Evolutionary conservation across 2,888 invertebrate species (phyloP).

Genomic region (Tiliacea aurago): DNA sequence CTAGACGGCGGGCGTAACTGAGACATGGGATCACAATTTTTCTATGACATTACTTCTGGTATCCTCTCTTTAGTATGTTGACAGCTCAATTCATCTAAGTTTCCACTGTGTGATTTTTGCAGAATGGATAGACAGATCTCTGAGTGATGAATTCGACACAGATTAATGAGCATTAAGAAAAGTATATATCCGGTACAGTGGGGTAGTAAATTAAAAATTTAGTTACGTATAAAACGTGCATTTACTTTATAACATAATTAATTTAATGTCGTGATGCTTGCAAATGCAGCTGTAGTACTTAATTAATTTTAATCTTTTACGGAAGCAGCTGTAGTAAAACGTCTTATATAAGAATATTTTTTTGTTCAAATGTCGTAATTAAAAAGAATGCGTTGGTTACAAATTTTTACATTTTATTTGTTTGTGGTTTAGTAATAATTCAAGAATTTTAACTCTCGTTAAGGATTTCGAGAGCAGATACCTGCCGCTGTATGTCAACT

Average conservation of each 20-base stretch:
- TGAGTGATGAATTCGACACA: neutral
- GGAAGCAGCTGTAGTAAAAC: slow-evolving; percentile 44
- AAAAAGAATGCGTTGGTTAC: slow-evolving; percentile 28
- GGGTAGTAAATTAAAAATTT: slow-evolving; percentile 4
- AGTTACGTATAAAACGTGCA: slow-evolving; percentile 25
- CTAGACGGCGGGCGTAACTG: too few species aligned
- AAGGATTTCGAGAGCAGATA: neutral
- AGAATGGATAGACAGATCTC: neutral
- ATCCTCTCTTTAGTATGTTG: too few species aligned
- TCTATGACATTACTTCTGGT: too few species aligned
- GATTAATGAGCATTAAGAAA: slow-evolving; percentile 10
- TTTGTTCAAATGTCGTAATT: slow-evolving; percentile 26
- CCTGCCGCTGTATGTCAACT: too few species aligned
- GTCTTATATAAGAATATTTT: slow-evolving; percentile 11
- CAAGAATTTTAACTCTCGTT: neutral
- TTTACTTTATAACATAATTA: slow-evolving; percentile 49
- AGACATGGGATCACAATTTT: too few species aligned
- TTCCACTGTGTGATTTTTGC: neutral
- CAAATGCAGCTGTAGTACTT: slow-evolving; percentile 47
- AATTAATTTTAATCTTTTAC: slow-evolving; percentile 42
- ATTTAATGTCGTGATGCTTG: slow-evolving; percentile 36
- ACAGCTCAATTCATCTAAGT: neutral
- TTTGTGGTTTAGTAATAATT: slow-evolving; percentile 9
- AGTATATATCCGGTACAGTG: slow-evolving; percentile 22
- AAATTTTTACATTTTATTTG: slow-evolving; percentile 25